These are phyloP conservation scores for Dipodomys stephensi DNA, from an alignment of 2,113 vertebrate species.

Conservation along the genomic window DNA sequence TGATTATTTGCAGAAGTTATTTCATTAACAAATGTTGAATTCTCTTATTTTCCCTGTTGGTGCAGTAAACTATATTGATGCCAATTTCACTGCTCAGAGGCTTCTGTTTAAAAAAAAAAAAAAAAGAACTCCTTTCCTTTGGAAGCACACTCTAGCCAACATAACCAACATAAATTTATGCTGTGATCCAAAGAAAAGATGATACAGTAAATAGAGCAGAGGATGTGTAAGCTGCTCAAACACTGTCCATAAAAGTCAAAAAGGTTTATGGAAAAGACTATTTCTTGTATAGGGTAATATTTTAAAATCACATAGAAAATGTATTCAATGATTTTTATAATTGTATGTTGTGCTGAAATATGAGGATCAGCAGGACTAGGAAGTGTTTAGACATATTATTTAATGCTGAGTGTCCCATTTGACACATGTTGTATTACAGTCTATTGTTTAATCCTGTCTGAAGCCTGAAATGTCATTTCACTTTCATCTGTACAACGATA, in stretches of 20 bases:
- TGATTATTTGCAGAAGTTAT: slow-evolving; percentile 45
- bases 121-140: slow-evolving; percentile 50
- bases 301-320: background rate
- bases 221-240: slow-evolving; percentile 18
- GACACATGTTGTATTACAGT: background rate
- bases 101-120: background rate
- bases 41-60: background rate
- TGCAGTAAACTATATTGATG: slow-evolving; percentile 9
- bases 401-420: slow-evolving; percentile 44
- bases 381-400: slow-evolving; percentile 48
- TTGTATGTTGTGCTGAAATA: background rate
- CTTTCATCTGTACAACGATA: slow-evolving; percentile 47
- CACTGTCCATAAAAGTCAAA: slow-evolving; percentile 45
- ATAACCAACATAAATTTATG: slow-evolving; percentile 27
- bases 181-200: slow-evolving; percentile 62
- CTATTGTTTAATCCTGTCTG: slow-evolving; percentile 38
- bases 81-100: slow-evolving; percentile 48
- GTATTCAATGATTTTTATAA: background rate
- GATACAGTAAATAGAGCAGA: background rate
- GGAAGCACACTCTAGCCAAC: slow-evolving; percentile 6
- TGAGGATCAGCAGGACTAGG: background rate
- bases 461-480: slow-evolving; percentile 47
- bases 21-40: slow-evolving; percentile 37
- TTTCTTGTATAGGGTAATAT: background rate
- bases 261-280: slow-evolving; percentile 45